phyloP scores from a whole-genome alignment of 2,113 vertebrate species.

The Psilopogon haemacephalus region DNA sequence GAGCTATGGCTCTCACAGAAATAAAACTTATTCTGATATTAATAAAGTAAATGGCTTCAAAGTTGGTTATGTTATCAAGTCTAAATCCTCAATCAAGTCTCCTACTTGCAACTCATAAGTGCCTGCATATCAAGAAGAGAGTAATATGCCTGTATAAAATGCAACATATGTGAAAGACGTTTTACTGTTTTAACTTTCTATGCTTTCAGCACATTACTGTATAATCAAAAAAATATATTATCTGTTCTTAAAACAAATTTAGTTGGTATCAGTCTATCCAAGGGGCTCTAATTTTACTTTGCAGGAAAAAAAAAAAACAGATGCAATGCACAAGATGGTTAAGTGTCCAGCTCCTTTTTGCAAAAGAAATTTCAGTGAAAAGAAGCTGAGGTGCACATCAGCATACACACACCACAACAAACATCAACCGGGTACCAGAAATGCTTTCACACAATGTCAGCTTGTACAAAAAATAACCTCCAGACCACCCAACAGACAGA shows the following conservation, averaged over 20 bases:
- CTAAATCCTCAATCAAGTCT: neutral
- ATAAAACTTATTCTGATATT: neutral
- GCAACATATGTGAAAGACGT: neutral
- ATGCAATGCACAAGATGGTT: neutral
- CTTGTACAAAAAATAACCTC: neutral
- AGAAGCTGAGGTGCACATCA: neutral
- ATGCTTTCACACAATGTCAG: neutral
- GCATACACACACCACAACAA: accelerated
- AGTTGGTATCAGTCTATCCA: neutral
- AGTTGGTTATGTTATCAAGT: neutral
- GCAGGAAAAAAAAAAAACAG: neutral
- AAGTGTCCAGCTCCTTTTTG: neutral
- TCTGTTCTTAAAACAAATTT: neutral
- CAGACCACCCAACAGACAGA: neutral
- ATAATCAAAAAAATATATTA: neutral
- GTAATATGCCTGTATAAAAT: neutral
- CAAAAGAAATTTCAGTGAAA: neutral
- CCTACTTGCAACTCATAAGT: neutral
- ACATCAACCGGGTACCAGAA: neutral
- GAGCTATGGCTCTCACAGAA: neutral
- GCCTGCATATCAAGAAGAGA: neutral
- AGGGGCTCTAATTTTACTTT: neutral
- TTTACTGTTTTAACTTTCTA: neutral
- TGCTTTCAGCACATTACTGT: neutral
- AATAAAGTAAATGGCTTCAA: neutral